A percentile compares a stretch with the other conserved stretches of the same genome.
Evolutionary conservation across 2,888 invertebrate species (phyloP).

Genomic region (Meloe dianella): DNA sequence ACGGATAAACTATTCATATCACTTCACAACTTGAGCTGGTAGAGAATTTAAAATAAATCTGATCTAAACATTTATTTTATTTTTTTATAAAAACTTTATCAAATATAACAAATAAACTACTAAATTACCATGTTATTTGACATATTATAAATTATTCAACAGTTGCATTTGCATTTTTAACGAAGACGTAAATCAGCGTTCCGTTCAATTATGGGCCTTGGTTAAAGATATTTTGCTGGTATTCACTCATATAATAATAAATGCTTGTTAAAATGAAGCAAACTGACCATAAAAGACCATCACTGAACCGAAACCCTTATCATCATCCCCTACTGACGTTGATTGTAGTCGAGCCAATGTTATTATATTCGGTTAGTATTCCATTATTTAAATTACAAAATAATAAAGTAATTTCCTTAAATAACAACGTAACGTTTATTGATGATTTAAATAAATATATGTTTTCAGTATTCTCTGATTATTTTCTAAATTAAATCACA

Average conservation of each 20-base stretch:
- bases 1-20: background rate
- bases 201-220: background rate
- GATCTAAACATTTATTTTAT: background rate
- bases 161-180: conserved; percentile 13
- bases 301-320: background rate
- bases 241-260: background rate
- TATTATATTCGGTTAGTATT: background rate
- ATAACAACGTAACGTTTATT: background rate
- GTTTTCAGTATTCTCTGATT: too few species aligned
- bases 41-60: background rate
- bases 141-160: conserved; percentile 11
- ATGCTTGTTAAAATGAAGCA: background rate
- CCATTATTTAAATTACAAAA: background rate
- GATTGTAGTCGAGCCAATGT: background rate
- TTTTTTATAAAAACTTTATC: background rate
- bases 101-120: background rate
- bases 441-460: too few species aligned
- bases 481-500: too few species aligned
- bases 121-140: too few species aligned
- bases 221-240: background rate
- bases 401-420: background rate
- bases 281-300: background rate
- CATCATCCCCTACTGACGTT: background rate
- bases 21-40: background rate
- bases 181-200: conserved; percentile 2